A percentile compares a stretch with the other conserved stretches of the same genome.
These are phyloP conservation scores for Ceryle rudis DNA, from an alignment of 2,797 vertebrate genomes.

Conservation along the genomic window DNA sequence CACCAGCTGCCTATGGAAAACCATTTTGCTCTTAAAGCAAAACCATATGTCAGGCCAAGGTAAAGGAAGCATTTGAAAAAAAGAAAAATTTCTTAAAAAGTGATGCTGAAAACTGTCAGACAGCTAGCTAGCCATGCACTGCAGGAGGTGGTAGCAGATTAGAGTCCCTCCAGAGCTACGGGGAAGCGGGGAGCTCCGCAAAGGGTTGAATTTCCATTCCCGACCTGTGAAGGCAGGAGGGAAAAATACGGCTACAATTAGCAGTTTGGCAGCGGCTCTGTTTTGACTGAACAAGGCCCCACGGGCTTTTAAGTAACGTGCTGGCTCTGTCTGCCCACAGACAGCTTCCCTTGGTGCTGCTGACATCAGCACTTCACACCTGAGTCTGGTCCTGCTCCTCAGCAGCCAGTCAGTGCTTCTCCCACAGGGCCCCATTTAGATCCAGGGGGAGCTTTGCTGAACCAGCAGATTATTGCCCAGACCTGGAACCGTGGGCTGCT, in stretches of 20 bases:
- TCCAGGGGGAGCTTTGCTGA: background rate
- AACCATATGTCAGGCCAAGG: slow-evolving; percentile 68
- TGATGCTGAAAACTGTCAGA: slow-evolving; percentile 35
- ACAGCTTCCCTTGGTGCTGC: background rate
- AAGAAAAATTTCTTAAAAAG: slow-evolving; percentile 43
- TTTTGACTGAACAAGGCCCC: background rate
- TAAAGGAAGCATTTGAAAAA: slow-evolving; percentile 22
- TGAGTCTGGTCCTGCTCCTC: background rate
- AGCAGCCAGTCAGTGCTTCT: background rate
- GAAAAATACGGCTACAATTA: background rate
- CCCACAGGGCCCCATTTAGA: background rate
- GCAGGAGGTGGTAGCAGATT: background rate
- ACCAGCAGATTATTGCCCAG: background rate
- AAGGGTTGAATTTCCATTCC: background rate
- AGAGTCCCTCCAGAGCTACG: background rate
- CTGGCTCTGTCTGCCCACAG: background rate
- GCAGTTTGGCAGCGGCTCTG: background rate
- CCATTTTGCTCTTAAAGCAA: slow-evolving; percentile 56
- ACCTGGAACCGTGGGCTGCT: background rate
- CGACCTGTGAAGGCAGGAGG: background rate
- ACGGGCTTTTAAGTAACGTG: rapidly evolving
- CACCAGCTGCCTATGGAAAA: slow-evolving; percentile 50
- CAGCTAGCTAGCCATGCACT: background rate
- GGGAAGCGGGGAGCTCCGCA: background rate
- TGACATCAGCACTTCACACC: background rate